phyloP scores from a whole-genome alignment of 2,888 invertebrate genomes.

The Osmoderma eremita region DNA sequence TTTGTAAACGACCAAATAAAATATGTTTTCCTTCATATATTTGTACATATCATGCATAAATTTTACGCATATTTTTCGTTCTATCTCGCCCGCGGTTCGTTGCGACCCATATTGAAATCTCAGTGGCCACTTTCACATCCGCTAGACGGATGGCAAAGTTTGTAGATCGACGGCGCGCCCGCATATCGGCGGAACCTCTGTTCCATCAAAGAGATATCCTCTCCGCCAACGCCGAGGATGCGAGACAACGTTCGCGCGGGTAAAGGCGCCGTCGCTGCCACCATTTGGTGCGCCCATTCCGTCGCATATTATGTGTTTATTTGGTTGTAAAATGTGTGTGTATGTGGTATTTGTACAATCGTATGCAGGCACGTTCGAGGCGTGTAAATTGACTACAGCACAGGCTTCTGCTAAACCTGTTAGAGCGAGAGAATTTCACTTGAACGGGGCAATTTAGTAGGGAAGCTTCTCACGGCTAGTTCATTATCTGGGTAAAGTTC shows the following conservation, averaged over 20 bases:
- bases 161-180: constrained; percentile 26
- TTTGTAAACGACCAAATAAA: too few relatives aligned
- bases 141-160: constrained; percentile 27
- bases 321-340: constrained; percentile 37
- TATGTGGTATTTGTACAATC: constrained; percentile 30
- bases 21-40: too few relatives aligned
- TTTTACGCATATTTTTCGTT: constrained; percentile 16
- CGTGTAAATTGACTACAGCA: background rate
- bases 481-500: too few relatives aligned
- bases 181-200: constrained; percentile 18
- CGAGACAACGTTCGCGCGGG: constrained; percentile 7
- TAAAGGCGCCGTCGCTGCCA: constrained; percentile 21
- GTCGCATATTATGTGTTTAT: constrained; percentile 35
- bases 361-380: constrained; percentile 28
- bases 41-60: constrained; percentile 4
- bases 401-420: too few relatives aligned
- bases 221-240: background rate
- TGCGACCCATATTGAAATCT: too few relatives aligned
- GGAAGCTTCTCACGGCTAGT: too few relatives aligned
- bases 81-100: constrained; percentile 2
- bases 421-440: background rate
- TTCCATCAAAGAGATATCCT: constrained; percentile 1
- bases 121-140: background rate
- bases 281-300: constrained; percentile 26
- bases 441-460: background rate